A percentile compares a stretch with the other conserved stretches of the same genome.
phyloP scores from a whole-genome alignment of 2,888 invertebrate species.

The Tachina grossa region DNA sequence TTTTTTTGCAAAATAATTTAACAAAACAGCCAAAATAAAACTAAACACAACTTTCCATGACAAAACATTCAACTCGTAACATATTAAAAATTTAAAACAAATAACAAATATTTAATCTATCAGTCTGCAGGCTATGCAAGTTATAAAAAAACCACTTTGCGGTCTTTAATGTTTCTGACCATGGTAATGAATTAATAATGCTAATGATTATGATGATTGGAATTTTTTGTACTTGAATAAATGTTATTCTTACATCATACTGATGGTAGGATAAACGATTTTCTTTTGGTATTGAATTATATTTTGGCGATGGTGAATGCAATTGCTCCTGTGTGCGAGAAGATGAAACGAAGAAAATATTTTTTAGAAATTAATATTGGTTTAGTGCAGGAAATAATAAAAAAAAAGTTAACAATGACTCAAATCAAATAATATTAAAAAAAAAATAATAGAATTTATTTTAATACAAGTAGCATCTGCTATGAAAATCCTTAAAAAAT shows the following conservation, averaged over 20 bases:
- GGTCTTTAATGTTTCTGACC: slow-evolving; percentile 1
- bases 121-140: background rate
- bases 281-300: slow-evolving; percentile 80
- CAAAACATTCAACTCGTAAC: no score
- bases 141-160: background rate
- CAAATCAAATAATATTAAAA: no score
- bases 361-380: background rate
- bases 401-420: no score
- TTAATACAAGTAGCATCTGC: no score
- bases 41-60: slow-evolving; percentile 6
- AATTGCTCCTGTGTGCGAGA: slow-evolving; percentile 76
- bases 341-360: slow-evolving; percentile 25
- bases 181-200: slow-evolving; percentile 17
- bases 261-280: slow-evolving; percentile 81
- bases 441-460: no score
- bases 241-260: slow-evolving; percentile 81
- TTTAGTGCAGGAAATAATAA: no score
- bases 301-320: slow-evolving; percentile 80
- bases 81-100: slow-evolving; percentile 1
- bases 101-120: background rate
- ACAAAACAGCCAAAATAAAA: background rate
- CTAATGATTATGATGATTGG: slow-evolving; percentile 16
- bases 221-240: slow-evolving; percentile 7
- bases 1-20: slow-evolving; percentile 5
- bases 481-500: no score